Conservation (phyloP, 2,888 invertebrate species). For the Rotaria magnacalcarata region DNA sequence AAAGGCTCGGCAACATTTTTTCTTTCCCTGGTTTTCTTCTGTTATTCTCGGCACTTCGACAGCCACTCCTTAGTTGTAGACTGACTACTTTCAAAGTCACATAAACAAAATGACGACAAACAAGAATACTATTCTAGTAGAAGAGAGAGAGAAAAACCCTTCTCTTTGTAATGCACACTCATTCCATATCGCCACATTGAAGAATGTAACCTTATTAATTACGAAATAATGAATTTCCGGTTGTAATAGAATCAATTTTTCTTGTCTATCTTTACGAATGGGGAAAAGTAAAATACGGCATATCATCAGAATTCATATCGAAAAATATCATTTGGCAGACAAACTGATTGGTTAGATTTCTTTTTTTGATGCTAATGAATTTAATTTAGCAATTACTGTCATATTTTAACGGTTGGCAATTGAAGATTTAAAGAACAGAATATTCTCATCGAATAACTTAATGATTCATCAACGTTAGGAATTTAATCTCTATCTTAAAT, state of each 20-base stretch:
- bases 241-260: background rate
- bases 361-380: no score
- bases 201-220: background rate
- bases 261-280: background rate
- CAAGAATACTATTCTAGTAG: background rate
- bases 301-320: background rate
- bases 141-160: background rate
- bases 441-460: background rate
- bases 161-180: background rate
- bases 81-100: background rate
- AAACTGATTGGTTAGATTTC: background rate
- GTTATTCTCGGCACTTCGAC: conserved; percentile 1
- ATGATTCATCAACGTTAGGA: background rate
- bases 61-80: background rate
- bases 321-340: background rate
- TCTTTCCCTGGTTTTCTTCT: background rate
- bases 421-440: background rate
- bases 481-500: background rate
- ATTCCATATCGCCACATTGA: background rate
- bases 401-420: background rate
- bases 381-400: no score
- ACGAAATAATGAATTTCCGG: background rate
- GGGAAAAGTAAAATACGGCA: background rate
- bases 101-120: background rate
- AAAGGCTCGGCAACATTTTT: background rate